Percentiles rank a stretch among this genome's conserved stretches.
Conservation (phyloP, 2,797 vertebrate genomes). For the Tokudaia muenninki region DNA sequence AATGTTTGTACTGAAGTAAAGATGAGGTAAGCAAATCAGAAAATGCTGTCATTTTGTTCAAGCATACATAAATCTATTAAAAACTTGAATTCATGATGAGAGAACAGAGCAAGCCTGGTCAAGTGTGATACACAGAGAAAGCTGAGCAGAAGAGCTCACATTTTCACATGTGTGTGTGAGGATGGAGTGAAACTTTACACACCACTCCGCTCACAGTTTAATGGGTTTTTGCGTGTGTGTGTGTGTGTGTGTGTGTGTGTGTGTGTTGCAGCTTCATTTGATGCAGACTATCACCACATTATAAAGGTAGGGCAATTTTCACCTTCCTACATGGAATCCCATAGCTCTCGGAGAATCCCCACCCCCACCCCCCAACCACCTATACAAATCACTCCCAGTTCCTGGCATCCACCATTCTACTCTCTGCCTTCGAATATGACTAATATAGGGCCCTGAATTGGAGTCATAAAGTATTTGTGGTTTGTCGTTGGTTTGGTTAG, state of each 20-base stretch:
- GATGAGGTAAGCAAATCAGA: conserved; percentile 92
- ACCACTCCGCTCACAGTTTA: background rate
- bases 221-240: no score
- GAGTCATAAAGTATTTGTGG: background rate
- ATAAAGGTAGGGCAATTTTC: no score
- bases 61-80: background rate
- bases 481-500: background rate
- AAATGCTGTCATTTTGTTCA: background rate
- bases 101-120: no score
- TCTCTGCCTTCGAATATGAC: background rate
- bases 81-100: rapidly evolving
- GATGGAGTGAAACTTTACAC: no score
- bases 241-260: no score
- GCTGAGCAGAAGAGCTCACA: no score
- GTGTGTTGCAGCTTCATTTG: background rate
- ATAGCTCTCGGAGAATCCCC: background rate
- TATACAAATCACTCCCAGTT: background rate
- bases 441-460: background rate
- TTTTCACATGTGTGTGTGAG: no score
- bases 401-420: background rate
- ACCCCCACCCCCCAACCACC: no score
- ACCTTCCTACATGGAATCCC: background rate
- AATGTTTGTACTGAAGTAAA: conserved; percentile 91
- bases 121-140: background rate
- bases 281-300: background rate